phyloP scores from a whole-genome alignment of 2,888 invertebrate species.

The Neuroscelio doddi region DNA sequence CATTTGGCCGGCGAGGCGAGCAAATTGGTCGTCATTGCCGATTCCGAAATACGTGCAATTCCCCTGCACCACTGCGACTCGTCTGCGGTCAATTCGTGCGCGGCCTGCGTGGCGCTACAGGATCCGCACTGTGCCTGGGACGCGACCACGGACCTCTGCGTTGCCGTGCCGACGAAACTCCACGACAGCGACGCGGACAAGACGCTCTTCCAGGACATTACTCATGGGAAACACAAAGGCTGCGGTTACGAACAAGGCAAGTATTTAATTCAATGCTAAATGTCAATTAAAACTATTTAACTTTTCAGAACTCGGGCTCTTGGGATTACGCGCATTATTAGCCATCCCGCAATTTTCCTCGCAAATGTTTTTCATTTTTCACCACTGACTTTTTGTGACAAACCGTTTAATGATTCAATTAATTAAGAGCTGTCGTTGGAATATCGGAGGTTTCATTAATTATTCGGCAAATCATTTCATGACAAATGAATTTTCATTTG shows the following conservation, averaged over 20 bases:
- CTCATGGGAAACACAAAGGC: slow-evolving; percentile 78
- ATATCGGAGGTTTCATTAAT: no score
- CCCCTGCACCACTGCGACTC: slow-evolving; percentile 87
- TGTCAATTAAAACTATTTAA: background rate
- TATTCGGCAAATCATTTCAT: no score
- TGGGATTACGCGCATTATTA: no score
- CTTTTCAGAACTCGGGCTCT: background rate
- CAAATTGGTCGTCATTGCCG: slow-evolving; percentile 90
- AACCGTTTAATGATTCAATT: no score
- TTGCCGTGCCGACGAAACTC: slow-evolving; percentile 74
- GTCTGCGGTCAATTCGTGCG: slow-evolving; percentile 73
- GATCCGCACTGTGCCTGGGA: slow-evolving; percentile 99
- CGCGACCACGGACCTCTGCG: slow-evolving; percentile 75
- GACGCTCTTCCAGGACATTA: slow-evolving; percentile 82
- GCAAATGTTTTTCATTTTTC: no score
- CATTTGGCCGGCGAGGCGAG: slow-evolving; percentile 79
- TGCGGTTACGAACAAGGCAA: slow-evolving; percentile 72
- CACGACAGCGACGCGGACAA: slow-evolving; percentile 76
- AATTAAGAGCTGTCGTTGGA: no score
- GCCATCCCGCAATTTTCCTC: no score
- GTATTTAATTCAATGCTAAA: background rate
- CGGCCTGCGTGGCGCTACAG: slow-evolving; percentile 91
- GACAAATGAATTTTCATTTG: no score
- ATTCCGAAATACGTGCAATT: slow-evolving; percentile 88
- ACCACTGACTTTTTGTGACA: no score